Evolutionary conservation across 2,113 vertebrate species (phyloP).

Genomic region (Dascyllus trimaculatus): DNA sequence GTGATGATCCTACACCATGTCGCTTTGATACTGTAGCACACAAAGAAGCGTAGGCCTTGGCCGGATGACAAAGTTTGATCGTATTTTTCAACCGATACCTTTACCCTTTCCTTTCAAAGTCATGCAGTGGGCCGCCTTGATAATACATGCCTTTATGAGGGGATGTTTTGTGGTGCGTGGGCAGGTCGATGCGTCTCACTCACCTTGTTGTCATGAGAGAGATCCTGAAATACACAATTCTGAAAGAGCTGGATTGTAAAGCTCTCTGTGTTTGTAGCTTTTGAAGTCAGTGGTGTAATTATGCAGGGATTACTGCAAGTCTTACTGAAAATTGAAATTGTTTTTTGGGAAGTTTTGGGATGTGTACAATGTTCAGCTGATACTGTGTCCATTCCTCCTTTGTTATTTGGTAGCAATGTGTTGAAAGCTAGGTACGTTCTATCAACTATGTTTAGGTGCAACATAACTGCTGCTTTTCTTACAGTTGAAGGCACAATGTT

Average conservation of each 20-base stretch:
- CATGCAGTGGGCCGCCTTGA: slow-evolving; percentile 32
- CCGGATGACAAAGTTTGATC: slow-evolving; percentile 77
- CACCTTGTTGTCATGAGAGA: slow-evolving; percentile 53
- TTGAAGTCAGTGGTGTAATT: slow-evolving; percentile 49
- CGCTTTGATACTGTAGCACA: slow-evolving; percentile 79
- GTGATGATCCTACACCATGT: slow-evolving; percentile 59
- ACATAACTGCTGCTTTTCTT: too few relatives aligned
- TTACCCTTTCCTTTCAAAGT: slow-evolving; percentile 59
- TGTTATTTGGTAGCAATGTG: background rate
- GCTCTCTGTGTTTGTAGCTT: slow-evolving; percentile 28
- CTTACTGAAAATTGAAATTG: background rate
- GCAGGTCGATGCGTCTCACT: slow-evolving; percentile 52
- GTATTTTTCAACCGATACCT: slow-evolving; percentile 67
- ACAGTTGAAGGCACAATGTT: too few relatives aligned
- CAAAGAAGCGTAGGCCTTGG: slow-evolving; percentile 60
- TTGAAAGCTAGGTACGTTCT: too few relatives aligned
- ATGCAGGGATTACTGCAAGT: slow-evolving; percentile 15
- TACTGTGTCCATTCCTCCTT: background rate
- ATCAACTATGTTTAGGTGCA: too few relatives aligned
- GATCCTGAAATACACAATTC: slow-evolving; percentile 25
- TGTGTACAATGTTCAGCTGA: background rate
- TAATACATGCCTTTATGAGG: slow-evolving; percentile 58
- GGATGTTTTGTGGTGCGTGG: slow-evolving; percentile 52
- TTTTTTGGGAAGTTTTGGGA: too few relatives aligned
- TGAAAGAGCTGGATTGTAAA: slow-evolving; percentile 43